Percentiles rank a stretch among this genome's conserved stretches.
phyloP scores from a whole-genome alignment of 2,797 vertebrate species.

The Chelmon rostratus region DNA sequence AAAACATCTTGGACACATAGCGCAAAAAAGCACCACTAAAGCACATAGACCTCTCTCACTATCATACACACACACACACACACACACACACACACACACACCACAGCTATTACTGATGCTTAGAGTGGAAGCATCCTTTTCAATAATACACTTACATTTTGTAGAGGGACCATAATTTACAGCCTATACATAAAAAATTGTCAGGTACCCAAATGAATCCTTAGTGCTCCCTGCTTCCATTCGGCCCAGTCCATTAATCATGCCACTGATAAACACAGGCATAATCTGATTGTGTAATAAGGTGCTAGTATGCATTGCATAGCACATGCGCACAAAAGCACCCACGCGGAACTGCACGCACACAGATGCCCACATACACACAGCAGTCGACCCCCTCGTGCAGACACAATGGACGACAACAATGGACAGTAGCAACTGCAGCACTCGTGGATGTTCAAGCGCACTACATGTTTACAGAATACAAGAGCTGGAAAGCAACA shows the following conservation, averaged over 20 bases:
- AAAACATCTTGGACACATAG: slow-evolving; percentile 35
- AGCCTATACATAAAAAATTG: slow-evolving; percentile 74
- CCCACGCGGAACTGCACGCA: background rate
- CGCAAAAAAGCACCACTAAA: no score
- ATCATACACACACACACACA: slow-evolving; percentile 11
- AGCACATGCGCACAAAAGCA: slow-evolving; percentile 39
- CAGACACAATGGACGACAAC: slow-evolving; percentile 27
- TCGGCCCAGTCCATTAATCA: slow-evolving; percentile 76
- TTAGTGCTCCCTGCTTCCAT: slow-evolving; percentile 74
- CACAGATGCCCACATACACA: slow-evolving; percentile 19
- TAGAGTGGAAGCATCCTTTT: slow-evolving; percentile 71
- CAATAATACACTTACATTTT: slow-evolving; percentile 78
- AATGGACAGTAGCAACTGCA: slow-evolving; percentile 9
- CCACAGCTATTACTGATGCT: slow-evolving; percentile 61
- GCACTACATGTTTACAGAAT: slow-evolving; percentile 26
- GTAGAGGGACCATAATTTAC: slow-evolving; percentile 72
- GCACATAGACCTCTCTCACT: background rate
- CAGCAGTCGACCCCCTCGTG: slow-evolving; percentile 7
- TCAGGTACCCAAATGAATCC: slow-evolving; percentile 80
- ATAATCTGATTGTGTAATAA: slow-evolving; percentile 77
- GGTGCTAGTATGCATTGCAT: slow-evolving; percentile 63
- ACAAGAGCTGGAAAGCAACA: background rate
- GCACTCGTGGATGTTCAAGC: slow-evolving; percentile 6
- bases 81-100: slow-evolving; percentile 25
- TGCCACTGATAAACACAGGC: slow-evolving; percentile 73